phyloP scores from a whole-genome alignment of 2,888 invertebrate species.

The Agonopterix arenella region DNA sequence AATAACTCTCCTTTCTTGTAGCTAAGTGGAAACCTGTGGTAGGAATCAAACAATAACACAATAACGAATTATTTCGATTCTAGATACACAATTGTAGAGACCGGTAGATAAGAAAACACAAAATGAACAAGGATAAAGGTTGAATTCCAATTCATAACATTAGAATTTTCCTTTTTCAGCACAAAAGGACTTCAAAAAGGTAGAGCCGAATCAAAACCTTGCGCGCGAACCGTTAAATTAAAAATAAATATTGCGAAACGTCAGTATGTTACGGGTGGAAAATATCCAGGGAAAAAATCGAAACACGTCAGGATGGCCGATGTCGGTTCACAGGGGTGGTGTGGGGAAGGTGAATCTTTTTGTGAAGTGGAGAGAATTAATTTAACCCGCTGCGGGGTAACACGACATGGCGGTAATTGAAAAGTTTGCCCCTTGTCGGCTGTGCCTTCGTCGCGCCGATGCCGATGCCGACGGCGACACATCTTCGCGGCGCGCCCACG shows the following conservation, averaged over 20 bases:
- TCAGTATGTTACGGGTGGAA: conserved; percentile 69
- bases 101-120: background rate
- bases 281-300: conserved; percentile 53
- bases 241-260: conserved; percentile 76
- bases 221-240: conserved; percentile 70
- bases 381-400: conserved; percentile 78
- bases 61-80: no score
- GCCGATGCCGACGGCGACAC: conserved; percentile 12
- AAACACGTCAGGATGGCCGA: conserved; percentile 41
- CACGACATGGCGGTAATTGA: conserved; percentile 75
- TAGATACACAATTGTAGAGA: no score
- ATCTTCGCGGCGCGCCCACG: no score
- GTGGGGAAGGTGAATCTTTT: conserved; percentile 72
- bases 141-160: conserved; percentile 43
- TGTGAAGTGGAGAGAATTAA: conserved; percentile 77
- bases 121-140: conserved; percentile 18
- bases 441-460: conserved; percentile 46
- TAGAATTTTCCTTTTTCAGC: conserved; percentile 43
- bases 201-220: conserved; percentile 63
- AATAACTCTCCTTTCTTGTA: no score
- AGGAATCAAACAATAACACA: no score
- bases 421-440: conserved; percentile 74
- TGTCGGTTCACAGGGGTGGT: conserved; percentile 52
- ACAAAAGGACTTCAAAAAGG: conserved; percentile 62
- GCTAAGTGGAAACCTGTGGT: no score